phyloP scores from a whole-genome alignment of 2,797 vertebrate genomes.

The Podarcis lilfordi region DNA sequence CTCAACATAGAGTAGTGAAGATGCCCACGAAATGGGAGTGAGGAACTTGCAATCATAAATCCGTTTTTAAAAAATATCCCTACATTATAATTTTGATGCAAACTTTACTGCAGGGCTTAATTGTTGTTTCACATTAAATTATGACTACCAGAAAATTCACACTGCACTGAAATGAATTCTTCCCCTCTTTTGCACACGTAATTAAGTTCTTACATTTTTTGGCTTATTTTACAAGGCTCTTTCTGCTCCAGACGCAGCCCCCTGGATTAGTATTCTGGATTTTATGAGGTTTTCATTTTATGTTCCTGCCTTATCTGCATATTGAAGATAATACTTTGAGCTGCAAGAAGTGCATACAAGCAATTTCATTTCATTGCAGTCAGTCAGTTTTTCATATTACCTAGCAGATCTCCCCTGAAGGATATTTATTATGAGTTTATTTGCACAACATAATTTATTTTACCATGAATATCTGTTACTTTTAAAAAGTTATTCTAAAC shows the following conservation, averaged over 20 bases:
- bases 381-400: slow-evolving; percentile 28
- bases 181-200: slow-evolving; percentile 14
- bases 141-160: slow-evolving; percentile 17
- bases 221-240: slow-evolving; percentile 34
- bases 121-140: slow-evolving; percentile 23
- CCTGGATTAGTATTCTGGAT: slow-evolving; percentile 2
- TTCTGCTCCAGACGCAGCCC: slow-evolving; percentile 40
- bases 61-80: slow-evolving; percentile 1
- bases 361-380: slow-evolving; percentile 8
- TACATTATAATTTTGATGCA: slow-evolving; percentile 14
- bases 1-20: neutral
- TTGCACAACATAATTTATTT: slow-evolving; percentile 18
- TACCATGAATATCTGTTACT: neutral
- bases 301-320: slow-evolving; percentile 47
- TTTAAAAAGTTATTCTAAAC: slow-evolving; percentile 16
- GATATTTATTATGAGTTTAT: slow-evolving; percentile 17
- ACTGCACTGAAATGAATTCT: slow-evolving; percentile 41
- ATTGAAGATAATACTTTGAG: slow-evolving; percentile 7
- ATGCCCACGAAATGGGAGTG: neutral
- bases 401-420: neutral
- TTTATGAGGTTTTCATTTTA: slow-evolving; percentile 40
- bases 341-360: slow-evolving; percentile 24
- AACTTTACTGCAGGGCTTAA: slow-evolving; percentile 46
- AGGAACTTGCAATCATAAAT: slow-evolving; percentile 1
- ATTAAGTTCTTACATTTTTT: slow-evolving; percentile 49